Evolutionary conservation across 1,140 invertebrate genomes (phyloP), one percentile per base, ranked within the genome.

Genomic region (Brachionus manjavacas): DNA sequence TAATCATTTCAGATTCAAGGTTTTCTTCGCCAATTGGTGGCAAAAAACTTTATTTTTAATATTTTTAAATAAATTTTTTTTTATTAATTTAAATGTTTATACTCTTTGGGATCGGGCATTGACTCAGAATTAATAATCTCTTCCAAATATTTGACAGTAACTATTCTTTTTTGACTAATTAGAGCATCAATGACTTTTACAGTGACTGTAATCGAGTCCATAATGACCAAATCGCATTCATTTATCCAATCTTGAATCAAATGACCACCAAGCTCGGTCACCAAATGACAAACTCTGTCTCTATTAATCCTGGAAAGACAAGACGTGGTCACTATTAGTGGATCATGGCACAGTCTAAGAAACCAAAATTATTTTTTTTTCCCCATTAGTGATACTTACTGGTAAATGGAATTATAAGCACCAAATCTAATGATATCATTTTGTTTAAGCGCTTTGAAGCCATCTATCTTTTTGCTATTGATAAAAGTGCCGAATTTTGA

Each of bases 121-220:
- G 86, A 70, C 49, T 64, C 85, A 23, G 90, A 88, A 84, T 90
- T 87, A 2, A 91, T 46, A 79, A 91, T 89, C 39, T 91, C 89
- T 28, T 88, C 88, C 91, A 93, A 92, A 87, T 91, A 94, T 3
- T 90, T 88, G 14, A 90, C 88, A 9, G 90, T 92, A 0, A 94
- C 93, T 86, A 94, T 92, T 7, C 91, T 90, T 52, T 91, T 91
- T 52, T 91, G 90, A 83, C 91, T 90, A 1, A 92, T 90, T 85
- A 94, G 87, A 4, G 93, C 93, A 87, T 92, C 91, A 9, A 93
- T 87, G 31, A 93, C 91, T 90, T 93, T 93, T 1, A 93, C 90
- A 11, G 93, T 93, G 16, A 94, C 89, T 16, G 91, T 92, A 28
- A 93, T 91, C 23, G 90, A 90, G 55, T 91, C 91, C 91, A 93